Base-by-base conservation (phyloP, 2,888 invertebrate genomes). In the Lepidonotus clava region DNA sequence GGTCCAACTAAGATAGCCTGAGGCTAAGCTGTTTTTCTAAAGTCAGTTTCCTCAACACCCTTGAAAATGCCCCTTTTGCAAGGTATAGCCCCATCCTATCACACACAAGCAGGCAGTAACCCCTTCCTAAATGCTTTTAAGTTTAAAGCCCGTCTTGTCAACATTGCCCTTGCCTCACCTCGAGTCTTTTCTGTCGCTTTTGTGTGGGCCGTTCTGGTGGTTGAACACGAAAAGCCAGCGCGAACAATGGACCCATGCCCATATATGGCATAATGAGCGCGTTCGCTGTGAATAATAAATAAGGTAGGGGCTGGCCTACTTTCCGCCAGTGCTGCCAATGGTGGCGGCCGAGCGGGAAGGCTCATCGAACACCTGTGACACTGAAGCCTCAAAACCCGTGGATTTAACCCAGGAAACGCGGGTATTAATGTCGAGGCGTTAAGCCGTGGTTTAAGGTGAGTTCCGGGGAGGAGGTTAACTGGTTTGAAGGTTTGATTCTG, bases 231-330 rank as follows among this genome's bases (percentile, higher is more conserved):
- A 71, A 71, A 18, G n/a, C 56, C 38, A 14, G 24, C 24, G n/a
- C 61, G 34, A 71, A 71, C 71, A 71, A 71, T 71, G 38, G 71
- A 1, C 71, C 71, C 71, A 34, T 71, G 71, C 71, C 71, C 71
- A 71, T 71, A 71, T 71, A 21, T 71, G 71, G 71, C 4, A 71
- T 36, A 71, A 71, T 38, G 34, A 71, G 71, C 71, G 71, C 71
- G 71, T 71, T 71, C 71, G 36, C 71, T 38, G 71, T 71, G 71
- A 71, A 71, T 71, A 71, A 71, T 71, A 71, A 71, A 71, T 71
- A 38, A 34, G n/a, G 4, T n/a, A n/a, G n/a, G 61, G 28, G 61
- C 28, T 61, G 61, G 28, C 61, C 61, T 61, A 61, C n/a, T 61
- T 61, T 61, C 24, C 1, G 0, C 28, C 61, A 61, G 61, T 61